Evolutionary conservation across 2,113 vertebrate genomes (phyloP).

Genomic region (Chamaea fasciata): DNA sequence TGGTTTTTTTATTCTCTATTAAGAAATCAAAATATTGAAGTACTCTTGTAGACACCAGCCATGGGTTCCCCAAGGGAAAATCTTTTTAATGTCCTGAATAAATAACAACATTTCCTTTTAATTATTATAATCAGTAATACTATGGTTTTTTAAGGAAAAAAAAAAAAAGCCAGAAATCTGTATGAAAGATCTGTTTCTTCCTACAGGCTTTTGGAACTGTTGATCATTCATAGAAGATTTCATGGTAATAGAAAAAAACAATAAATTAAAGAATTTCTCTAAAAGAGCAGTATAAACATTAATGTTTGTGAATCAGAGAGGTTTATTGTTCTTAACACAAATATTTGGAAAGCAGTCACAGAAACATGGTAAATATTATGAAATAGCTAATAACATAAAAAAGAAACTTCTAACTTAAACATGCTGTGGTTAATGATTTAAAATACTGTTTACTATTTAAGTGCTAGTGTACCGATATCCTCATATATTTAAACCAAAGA

Average conservation of each 20-base stretch:
- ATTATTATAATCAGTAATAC: not conserved
- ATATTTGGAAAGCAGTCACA: not conserved
- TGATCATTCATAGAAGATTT: not conserved
- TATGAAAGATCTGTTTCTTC: not conserved
- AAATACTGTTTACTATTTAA: not conserved
- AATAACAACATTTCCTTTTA: not conserved
- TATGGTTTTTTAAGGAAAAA: not conserved
- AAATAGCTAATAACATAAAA: not conserved
- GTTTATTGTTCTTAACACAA: not conserved
- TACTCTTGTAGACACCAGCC: not conserved
- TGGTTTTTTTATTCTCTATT: not conserved
- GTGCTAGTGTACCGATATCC: not conserved
- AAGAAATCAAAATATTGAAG: conserved; percentile 6
- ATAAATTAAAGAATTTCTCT: not conserved
- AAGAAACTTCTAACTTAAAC: not conserved
- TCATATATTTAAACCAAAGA: not conserved
- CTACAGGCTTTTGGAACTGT: not conserved
- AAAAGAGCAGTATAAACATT: not conserved
- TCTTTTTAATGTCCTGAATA: not conserved
- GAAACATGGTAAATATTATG: not conserved
- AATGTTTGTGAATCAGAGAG: not conserved
- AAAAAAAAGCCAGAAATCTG: not conserved
- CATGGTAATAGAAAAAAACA: not conserved
- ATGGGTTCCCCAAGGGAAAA: not conserved
- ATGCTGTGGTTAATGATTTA: not conserved